Conservation (phyloP, 2,113 vertebrate species). For the Corythoichthys haematopterus region DNA sequence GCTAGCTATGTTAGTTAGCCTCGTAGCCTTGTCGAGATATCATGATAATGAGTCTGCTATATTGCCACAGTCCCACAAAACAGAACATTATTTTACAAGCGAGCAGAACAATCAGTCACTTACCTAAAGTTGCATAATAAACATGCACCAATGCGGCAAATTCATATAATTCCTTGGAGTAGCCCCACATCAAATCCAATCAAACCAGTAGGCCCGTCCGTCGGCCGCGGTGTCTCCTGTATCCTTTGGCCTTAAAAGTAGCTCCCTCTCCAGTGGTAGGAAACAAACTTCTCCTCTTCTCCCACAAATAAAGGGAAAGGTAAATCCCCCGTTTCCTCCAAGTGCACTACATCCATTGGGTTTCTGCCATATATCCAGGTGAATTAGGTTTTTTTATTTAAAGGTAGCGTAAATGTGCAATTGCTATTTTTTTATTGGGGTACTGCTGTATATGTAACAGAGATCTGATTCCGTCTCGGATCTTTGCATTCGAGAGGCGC, state of each 20-base stretch:
- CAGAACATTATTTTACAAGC: neutral
- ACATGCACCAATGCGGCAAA: conserved; percentile 47
- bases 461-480: conserved; percentile 74
- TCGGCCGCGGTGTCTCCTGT: conserved; percentile 88
- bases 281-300: conserved; percentile 75
- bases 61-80: conserved; percentile 3
- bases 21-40: conserved; percentile 34
- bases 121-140: conserved; percentile 75
- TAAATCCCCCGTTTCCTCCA: conserved; percentile 66
- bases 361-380: conserved; percentile 55
- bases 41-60: conserved; percentile 27
- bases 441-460: conserved; percentile 73
- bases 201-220: conserved; percentile 77
- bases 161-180: conserved; percentile 54
- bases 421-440: conserved; percentile 73
- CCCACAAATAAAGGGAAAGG: conserved; percentile 68
- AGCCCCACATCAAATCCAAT: conserved; percentile 71
- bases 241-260: conserved; percentile 73
- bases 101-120: conserved; percentile 41
- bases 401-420: conserved; percentile 56
- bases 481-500: conserved; percentile 74
- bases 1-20: conserved; percentile 46
- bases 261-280: conserved; percentile 65
- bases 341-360: conserved; percentile 64
- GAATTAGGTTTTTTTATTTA: conserved; percentile 62